These are phyloP conservation scores for Salvator merianae DNA, from an alignment of 2,113 vertebrate species.

Conservation along the genomic window DNA sequence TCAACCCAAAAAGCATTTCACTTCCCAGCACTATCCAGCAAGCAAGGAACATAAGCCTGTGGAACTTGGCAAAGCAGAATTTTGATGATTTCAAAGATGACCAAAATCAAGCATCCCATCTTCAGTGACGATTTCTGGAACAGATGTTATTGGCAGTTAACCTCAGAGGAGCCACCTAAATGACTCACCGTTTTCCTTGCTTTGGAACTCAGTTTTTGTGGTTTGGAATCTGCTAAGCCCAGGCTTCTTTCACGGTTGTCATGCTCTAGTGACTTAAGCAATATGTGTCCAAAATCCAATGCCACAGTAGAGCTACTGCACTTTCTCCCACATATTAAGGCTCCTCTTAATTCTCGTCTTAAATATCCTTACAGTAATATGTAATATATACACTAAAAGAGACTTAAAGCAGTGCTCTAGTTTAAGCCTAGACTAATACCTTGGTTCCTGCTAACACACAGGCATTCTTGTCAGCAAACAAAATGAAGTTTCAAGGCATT, in stretches of 20 bases:
- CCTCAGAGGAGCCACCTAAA: conserved; percentile 29
- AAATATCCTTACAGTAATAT: conserved; percentile 27
- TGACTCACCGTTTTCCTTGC: neutral
- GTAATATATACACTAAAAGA: conserved; percentile 23
- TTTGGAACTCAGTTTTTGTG: conserved; percentile 58
- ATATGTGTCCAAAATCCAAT: conserved; percentile 36
- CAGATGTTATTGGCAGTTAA: conserved; percentile 45
- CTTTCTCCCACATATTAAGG: conserved; percentile 22
- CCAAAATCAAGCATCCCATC: conserved; percentile 62
- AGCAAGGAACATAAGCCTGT: conserved; percentile 62
- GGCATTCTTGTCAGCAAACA: neutral
- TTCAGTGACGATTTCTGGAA: conserved; percentile 50
- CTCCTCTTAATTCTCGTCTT: conserved; percentile 32
- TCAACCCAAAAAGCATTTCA: conserved; percentile 71
- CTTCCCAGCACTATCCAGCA: conserved; percentile 56
- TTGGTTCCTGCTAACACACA: conserved; percentile 51
- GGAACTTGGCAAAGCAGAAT: conserved; percentile 54
- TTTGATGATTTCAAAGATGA: conserved; percentile 63
- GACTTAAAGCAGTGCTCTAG: conserved; percentile 9
- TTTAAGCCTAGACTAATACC: conserved; percentile 31
- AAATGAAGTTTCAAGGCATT: neutral
- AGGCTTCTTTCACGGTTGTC: conserved; percentile 46
- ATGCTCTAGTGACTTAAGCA: conserved; percentile 24
- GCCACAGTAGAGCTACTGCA: conserved; percentile 34
- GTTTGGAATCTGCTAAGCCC: conserved; percentile 39